Evolutionary conservation across 2,888 invertebrate species (phyloP).

Genomic region (Keiferia lycopersicella): DNA sequence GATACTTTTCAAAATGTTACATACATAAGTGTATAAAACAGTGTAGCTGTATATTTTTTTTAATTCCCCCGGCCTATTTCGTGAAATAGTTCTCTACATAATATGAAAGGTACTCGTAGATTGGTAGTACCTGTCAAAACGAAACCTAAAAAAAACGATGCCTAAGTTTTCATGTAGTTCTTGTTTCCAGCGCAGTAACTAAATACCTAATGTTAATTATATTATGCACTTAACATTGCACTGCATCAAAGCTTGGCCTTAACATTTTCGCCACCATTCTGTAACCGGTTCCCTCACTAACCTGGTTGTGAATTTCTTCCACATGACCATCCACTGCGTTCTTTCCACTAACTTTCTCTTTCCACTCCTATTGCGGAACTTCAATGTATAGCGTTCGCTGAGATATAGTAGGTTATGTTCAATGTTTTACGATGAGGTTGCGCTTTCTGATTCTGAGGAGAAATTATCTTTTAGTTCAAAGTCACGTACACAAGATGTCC

Average conservation of each 20-base stretch:
- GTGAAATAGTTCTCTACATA: too few species aligned
- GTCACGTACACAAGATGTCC: constrained; percentile 62
- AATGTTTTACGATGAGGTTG: constrained; percentile 38
- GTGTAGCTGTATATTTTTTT: too few species aligned
- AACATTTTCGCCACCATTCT: constrained; percentile 62
- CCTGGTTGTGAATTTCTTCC: constrained; percentile 54
- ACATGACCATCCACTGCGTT: constrained; percentile 37
- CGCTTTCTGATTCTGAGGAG: constrained; percentile 79
- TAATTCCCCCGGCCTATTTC: too few species aligned
- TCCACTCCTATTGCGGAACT: constrained; percentile 7
- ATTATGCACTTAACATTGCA: neutral
- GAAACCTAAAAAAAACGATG: too few species aligned
- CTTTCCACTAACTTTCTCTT: constrained; percentile 39
- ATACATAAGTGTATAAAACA: too few species aligned
- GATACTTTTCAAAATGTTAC: too few species aligned
- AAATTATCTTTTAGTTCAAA: constrained; percentile 63
- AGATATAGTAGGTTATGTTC: neutral
- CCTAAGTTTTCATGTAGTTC: too few species aligned
- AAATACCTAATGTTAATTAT: too few species aligned
- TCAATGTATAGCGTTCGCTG: constrained; percentile 42
- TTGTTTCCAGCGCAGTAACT: too few species aligned
- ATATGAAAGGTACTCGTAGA: too few species aligned
- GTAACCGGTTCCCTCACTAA: constrained; percentile 60
- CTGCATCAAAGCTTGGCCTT: constrained; percentile 18
- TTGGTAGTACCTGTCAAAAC: too few species aligned